These are phyloP conservation scores for Mesocricetus auratus DNA, from an alignment of 2,113 vertebrate genomes.

Conservation along the genomic window DNA sequence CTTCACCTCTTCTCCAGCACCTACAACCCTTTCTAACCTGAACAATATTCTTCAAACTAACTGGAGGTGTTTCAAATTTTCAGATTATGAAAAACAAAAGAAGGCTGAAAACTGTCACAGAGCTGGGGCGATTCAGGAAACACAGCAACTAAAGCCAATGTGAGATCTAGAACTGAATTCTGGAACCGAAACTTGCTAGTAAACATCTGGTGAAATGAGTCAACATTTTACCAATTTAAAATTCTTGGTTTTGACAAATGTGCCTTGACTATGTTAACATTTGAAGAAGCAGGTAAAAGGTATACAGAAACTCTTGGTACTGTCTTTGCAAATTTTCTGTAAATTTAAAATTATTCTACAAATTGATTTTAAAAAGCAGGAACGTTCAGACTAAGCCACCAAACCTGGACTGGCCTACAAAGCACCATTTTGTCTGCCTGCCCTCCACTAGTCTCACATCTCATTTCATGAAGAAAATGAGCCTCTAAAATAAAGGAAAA, in stretches of 20 bases:
- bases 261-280: slow-evolving; percentile 50
- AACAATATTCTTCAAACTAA: slow-evolving; percentile 43
- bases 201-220: slow-evolving; percentile 52
- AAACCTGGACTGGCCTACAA: neutral
- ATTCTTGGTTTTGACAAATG: slow-evolving; percentile 60
- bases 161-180: slow-evolving; percentile 21
- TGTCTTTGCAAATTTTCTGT: slow-evolving; percentile 34
- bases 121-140: slow-evolving; percentile 37
- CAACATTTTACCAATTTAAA: slow-evolving; percentile 49
- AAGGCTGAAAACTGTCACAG: slow-evolving; percentile 38
- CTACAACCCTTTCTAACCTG: neutral
- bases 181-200: neutral
- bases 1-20: neutral
- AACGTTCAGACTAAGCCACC: slow-evolving; percentile 39
- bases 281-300: neutral
- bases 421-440: neutral
- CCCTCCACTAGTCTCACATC: slow-evolving; percentile 14
- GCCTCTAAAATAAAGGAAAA: slow-evolving; percentile 54
- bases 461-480: slow-evolving; percentile 44
- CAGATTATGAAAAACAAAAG: slow-evolving; percentile 41
- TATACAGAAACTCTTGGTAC: slow-evolving; percentile 28
- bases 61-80: slow-evolving; percentile 16
- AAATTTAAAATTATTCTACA: slow-evolving; percentile 57
- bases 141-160: slow-evolving; percentile 41
- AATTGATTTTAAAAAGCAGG: slow-evolving; percentile 26